Conservation (phyloP, 2,888 invertebrate genomes). For the Thecophora atra region DNA sequence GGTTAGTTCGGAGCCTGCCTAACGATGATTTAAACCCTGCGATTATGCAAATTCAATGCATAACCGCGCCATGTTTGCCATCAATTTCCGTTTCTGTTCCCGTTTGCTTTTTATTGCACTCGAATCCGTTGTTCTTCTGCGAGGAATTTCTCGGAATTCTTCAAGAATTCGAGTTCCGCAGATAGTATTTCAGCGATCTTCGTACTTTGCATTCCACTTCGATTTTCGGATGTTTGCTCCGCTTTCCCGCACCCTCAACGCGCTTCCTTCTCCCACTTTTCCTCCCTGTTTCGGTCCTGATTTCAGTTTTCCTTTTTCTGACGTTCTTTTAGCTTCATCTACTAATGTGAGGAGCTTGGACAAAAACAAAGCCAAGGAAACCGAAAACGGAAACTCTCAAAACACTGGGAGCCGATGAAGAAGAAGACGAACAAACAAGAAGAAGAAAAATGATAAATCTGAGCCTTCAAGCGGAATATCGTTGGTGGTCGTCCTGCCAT, state of each 20-base stretch:
- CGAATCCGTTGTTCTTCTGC: not conserved
- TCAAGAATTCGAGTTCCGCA: not conserved
- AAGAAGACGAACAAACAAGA: too few species aligned
- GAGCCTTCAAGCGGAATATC: constrained; percentile 28
- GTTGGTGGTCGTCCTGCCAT: not conserved
- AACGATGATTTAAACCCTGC: constrained; percentile 35
- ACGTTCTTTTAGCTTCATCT: constrained; percentile 3
- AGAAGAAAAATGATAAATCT: constrained; percentile 31
- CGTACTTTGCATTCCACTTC: not conserved
- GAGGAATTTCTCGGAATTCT: not conserved
- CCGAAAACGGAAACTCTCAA: too few species aligned
- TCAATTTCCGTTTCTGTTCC: constrained; percentile 37
- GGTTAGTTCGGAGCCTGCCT: constrained; percentile 3
- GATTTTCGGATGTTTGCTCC: not conserved
- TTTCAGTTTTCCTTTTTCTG: not conserved
- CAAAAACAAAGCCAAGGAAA: not conserved
- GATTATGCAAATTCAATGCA: constrained; percentile 37
- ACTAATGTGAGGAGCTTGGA: constrained; percentile 15
- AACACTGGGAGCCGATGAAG: too few species aligned
- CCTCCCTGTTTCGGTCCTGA: not conserved
- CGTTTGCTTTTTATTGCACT: constrained; percentile 14
- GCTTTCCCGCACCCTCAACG: too few species aligned
- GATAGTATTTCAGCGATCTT: not conserved
- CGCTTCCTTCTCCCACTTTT: not conserved
- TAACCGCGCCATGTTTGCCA: constrained; percentile 37